A percentile compares a stretch with the other conserved stretches of the same genome.
Evolutionary conservation across 2,797 vertebrate genomes (phyloP).

Genomic region (Anguilla megastoma): DNA sequence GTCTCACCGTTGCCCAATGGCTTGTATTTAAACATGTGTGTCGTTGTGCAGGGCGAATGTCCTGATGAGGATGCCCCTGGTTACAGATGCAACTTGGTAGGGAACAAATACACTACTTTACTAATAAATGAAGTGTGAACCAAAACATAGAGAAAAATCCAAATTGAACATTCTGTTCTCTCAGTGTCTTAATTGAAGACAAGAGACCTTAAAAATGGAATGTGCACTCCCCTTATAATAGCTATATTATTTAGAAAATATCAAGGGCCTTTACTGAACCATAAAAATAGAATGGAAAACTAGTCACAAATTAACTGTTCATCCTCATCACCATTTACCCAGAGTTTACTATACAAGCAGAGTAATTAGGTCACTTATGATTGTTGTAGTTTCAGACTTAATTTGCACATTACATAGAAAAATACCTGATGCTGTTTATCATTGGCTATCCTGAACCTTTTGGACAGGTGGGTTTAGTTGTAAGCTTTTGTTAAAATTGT

Average conservation of each 20-base stretch:
- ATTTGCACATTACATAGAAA: slow-evolving; percentile 3
- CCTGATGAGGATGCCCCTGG: slow-evolving; percentile 45
- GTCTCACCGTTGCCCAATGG: slow-evolving; percentile 26
- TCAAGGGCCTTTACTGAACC: not conserved
- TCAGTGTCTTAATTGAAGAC: slow-evolving; percentile 23
- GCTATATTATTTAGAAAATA: slow-evolving; percentile 19
- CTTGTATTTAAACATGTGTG: slow-evolving; percentile 45
- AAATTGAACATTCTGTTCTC: slow-evolving; percentile 17
- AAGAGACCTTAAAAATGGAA: slow-evolving; percentile 18
- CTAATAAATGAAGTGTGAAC: slow-evolving; percentile 48
- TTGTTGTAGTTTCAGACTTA: not conserved
- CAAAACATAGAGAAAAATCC: slow-evolving; percentile 30
- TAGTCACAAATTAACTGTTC: not conserved
- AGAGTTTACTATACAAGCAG: not conserved
- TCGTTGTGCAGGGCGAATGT: slow-evolving; percentile 48
- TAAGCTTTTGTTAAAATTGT: not conserved
- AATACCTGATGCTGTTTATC: not conserved
- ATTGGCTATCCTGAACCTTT: not conserved
- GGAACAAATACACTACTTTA: slow-evolving; percentile 48
- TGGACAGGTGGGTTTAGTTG: not conserved
- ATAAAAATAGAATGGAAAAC: not conserved
- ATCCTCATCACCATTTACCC: not conserved
- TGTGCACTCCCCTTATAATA: slow-evolving; percentile 46
- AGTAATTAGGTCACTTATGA: not conserved
- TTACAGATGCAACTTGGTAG: slow-evolving; percentile 49